Evolutionary conservation across 2,888 invertebrate genomes (phyloP), one percentile per base, ranked within the genome.

Genomic region (Agrochola macilenta): DNA sequence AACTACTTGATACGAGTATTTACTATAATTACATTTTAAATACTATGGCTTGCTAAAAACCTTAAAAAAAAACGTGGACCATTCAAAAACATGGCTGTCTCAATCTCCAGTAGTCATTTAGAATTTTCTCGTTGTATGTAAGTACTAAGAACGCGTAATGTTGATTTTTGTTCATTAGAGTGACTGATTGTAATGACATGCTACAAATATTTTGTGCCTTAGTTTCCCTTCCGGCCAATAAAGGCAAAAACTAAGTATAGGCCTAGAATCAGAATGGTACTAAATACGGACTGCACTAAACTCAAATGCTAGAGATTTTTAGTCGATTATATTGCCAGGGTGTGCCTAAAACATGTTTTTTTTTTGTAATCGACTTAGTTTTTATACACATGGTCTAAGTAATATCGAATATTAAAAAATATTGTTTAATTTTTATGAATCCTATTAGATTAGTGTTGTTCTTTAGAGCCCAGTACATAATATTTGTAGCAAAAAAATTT

Each of bases 171-270:
- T 90, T 89, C 78, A 81, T 83, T 88, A 87, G 91, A 89, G 88
- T 91, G 91, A 89, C 87, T 92, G 93, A 88, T 85, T 83, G 75
- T 82, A 84, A 85, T 80, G 83, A 73, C 73, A 84, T 90, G 92
- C 91, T 92, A 90, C 91, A 92, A 92, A 91, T 92, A 86, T 91
- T 89, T 80, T 90, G 85, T 86, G 84, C 87, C 81, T 82, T 80
- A 82, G 71, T 84, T 84, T 81, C 74, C 75, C 74, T 74, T 65
- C 77, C 74, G 65, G 66, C 83, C 76, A 58, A 23, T 54, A 30
- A 12, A 74, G 78, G 69, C 79, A 66, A 70, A 73, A 85, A 79
- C 26, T 79, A 82, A 78, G 61, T 57, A 17, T 75, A 86, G 73
- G 80, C 84, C 81, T 86, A 82, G 43, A 64, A 65, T 71, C 66